Base-by-base conservation (phyloP, 2,113 vertebrate species). In the Ramphastos sulfuratus region DNA sequence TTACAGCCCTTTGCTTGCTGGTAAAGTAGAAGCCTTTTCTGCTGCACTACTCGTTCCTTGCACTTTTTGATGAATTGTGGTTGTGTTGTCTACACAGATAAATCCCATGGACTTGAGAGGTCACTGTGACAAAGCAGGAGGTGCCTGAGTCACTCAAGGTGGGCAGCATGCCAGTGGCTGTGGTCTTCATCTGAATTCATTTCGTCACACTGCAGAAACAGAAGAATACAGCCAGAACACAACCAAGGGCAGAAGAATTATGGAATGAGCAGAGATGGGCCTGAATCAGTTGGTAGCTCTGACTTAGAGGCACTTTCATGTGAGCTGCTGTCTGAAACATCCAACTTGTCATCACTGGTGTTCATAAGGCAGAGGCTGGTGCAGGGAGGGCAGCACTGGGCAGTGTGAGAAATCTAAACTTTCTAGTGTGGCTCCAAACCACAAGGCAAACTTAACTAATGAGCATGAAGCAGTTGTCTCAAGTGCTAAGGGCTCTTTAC, bases 311-410 rank as follows among this genome's bases (percentile, higher is more conserved):
- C 1, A 1, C 37, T 76, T 76, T 33, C 21, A 4, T 4, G 24
- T 28, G 52, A 56, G 52, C 77, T 59, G 7, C 1, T 54, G 13
- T 64, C 54, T 84, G 54, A 61, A 85, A 58, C 20, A 1, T 9
- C 2, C 0, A 1, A 20, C 31, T 50, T 66, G 21, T 66, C 54
- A 37, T 80, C 28, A 0, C 4, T 27, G 73, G 28, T 11, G 5
- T 56, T 31, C 23, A n/a, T 16, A 6, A 52, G 65, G 10, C 0
- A 2, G 39, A 63, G 60, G 11, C 52, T 87, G 72, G 35, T 48
- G 24, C 60, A 48, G 27, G 42, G 61, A 67, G 10, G 4, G 20
- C 58, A 72, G 60, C 0, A 0, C 27, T 42, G 56, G 44, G 56
- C 50, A 23, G 21, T 18, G 48, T 55, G 19, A 79, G 61, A 58